Evolutionary conservation across 2,797 vertebrate species (phyloP).

Genomic region (Manis crassicaudata): DNA sequence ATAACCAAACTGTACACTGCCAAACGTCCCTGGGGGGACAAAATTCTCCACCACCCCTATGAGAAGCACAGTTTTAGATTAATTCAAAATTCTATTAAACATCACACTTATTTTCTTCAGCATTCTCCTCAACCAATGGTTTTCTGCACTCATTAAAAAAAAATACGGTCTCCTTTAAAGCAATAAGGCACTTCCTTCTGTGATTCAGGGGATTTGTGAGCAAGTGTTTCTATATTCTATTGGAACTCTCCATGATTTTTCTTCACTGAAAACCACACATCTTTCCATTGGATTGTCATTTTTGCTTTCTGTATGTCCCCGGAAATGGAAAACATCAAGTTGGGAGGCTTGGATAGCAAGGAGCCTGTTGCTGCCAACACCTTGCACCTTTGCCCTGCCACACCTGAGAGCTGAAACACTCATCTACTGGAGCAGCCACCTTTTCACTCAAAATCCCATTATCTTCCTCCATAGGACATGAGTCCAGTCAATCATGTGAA

Average conservation of each 20-base stretch:
- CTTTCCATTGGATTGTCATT: background rate
- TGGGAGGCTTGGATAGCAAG: background rate
- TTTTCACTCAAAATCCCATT: background rate
- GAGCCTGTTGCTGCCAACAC: background rate
- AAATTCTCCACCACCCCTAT: background rate
- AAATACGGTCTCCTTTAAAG: constrained; percentile 6
- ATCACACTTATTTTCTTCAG: constrained; percentile 1
- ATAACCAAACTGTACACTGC: background rate
- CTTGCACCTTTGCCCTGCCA: background rate
- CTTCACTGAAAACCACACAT: background rate
- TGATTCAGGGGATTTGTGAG: background rate
- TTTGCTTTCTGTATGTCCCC: background rate
- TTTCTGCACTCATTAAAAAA: background rate
- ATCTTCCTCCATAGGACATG: background rate
- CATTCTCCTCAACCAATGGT: background rate
- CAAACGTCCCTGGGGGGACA: background rate
- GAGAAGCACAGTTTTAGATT: background rate
- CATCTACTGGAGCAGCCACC: no score
- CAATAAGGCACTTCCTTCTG: background rate
- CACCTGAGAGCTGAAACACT: background rate
- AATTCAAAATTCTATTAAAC: constrained; percentile 14
- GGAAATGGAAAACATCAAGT: background rate
- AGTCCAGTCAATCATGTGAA: background rate
- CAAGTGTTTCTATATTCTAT: background rate
- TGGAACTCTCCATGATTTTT: background rate